Base-by-base conservation (phyloP, 2,797 vertebrate genomes). In the Coendou prehensilis region DNA sequence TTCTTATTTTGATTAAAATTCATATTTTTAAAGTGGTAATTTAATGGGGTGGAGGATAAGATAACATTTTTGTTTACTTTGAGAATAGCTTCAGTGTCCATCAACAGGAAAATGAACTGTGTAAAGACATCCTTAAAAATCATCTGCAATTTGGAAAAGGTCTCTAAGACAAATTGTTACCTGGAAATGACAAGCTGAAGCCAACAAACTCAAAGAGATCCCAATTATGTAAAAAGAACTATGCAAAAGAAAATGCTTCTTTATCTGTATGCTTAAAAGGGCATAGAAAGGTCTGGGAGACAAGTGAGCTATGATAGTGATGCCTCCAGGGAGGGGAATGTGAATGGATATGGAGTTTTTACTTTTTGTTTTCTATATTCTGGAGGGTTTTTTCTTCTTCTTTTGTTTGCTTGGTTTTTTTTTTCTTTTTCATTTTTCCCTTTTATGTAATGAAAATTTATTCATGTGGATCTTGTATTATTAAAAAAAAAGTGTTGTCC, bases 21-120 rank as follows among this genome's bases (percentile, higher is more conserved):
- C 13, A 20, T 56, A 67, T 76, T 73, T 93, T 96, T 61, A 90
- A 92, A 87, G 67, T 75, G 59, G 54, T 95, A 92, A 87, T 92
- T 87, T 63, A 41, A 75, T 86, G 26, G 69, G 80, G 75, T 50
- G 26, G 78, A 87, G 89, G 56, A 28, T 87, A 37, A 81, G 47
- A 81, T 78, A 22, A 75, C 89, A 76, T 52, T 83, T 23, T 89
- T 41, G 78, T 71, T 80, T 91, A 54, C 5, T 92, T 93, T 94
- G 64, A 81, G 54, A 87, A 92, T 41, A 88, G 54, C 28, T 20
- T 95, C 71, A 28, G 0, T 93, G 52, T 79, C 61, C 26, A 59
- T 75, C 28, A 76, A 23, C 30, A 91, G 87, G 47, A 86, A 83
- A 91, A 83, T 8, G 23, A 50, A 75, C 63, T 71, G 2, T 28